phyloP scores from a whole-genome alignment of 1,140 invertebrate genomes.

The Aphaenogaster floridana region DNA sequence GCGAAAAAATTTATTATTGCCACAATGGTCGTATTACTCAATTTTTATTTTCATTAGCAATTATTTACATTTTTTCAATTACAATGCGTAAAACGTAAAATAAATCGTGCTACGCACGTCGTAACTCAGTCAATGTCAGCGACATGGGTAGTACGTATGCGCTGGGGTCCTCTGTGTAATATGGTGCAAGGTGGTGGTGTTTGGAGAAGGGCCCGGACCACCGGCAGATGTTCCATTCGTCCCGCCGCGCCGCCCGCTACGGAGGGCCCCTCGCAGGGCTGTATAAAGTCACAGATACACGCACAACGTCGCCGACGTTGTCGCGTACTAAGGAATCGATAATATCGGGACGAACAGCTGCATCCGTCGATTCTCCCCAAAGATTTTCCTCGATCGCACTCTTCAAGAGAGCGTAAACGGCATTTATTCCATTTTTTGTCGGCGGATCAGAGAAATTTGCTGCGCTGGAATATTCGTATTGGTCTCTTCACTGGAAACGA shows the following conservation, averaged over 20 bases:
- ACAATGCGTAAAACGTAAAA: slow-evolving; percentile 11
- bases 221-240: slow-evolving; percentile 86
- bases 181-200: slow-evolving; percentile 78
- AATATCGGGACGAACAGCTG: slow-evolving; percentile 73
- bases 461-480: slow-evolving; percentile 14
- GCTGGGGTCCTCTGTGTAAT: slow-evolving; percentile 70
- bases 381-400: slow-evolving; percentile 63
- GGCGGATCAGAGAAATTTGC: slow-evolving; percentile 22
- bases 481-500: neutral
- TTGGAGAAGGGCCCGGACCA: slow-evolving; percentile 78
- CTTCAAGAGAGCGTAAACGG: slow-evolving; percentile 43
- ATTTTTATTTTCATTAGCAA: neutral
- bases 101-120: neutral
- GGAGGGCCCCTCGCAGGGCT: slow-evolving; percentile 77
- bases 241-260: slow-evolving; percentile 79
- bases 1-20: neutral
- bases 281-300: slow-evolving; percentile 77
- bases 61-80: neutral
- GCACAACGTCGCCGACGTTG: slow-evolving; percentile 49
- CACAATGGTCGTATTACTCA: neutral
- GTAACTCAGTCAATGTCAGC: slow-evolving; percentile 60
- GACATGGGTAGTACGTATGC: slow-evolving; percentile 67
- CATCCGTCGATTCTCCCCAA: slow-evolving; percentile 57
- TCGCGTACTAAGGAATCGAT: slow-evolving; percentile 71
- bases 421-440: slow-evolving; percentile 13